phyloP scores from a whole-genome alignment of 2,888 invertebrate species.

The Hetaerina titia region DNA sequence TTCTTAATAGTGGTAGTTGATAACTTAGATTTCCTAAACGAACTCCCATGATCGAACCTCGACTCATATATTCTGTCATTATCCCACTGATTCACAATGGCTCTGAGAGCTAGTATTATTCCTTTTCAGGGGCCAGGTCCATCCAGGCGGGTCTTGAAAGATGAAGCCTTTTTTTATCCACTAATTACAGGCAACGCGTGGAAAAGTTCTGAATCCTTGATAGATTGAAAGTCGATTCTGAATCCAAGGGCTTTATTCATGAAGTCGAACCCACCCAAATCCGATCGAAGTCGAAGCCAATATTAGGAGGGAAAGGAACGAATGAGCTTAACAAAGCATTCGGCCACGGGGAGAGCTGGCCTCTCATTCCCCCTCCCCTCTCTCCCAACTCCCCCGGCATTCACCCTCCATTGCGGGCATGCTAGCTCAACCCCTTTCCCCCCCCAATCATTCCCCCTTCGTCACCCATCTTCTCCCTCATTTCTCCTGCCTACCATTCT shows the following conservation, averaged over 20 bases:
- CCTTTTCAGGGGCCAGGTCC: background rate
- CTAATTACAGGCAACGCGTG: slow-evolving; percentile 12
- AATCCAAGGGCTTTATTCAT: background rate
- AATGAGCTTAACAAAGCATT: too few relatives aligned
- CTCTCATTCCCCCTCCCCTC: too few relatives aligned
- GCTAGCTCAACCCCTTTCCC: background rate
- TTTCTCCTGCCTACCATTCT: background rate
- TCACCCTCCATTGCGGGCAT: too few relatives aligned
- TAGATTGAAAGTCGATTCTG: background rate
- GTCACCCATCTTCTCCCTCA: too few relatives aligned
- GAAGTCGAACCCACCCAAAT: background rate
- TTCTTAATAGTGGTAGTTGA: background rate
- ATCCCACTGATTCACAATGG: background rate
- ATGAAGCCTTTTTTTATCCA: background rate
- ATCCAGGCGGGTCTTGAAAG: background rate
- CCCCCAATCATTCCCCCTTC: background rate
- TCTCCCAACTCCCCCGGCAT: too few relatives aligned
- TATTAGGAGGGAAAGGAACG: background rate
- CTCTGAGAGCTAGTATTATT: background rate
- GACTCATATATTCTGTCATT: background rate
- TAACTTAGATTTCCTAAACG: background rate
- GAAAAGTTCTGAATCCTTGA: slow-evolving; percentile 10
- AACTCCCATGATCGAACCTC: background rate
- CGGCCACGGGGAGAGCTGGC: too few relatives aligned
- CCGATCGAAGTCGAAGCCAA: background rate